A percentile compares a stretch with the other conserved stretches of the same genome.
These are phyloP conservation scores for Symphodus melops DNA, from an alignment of 2,113 vertebrate genomes.

Conservation along the genomic window DNA sequence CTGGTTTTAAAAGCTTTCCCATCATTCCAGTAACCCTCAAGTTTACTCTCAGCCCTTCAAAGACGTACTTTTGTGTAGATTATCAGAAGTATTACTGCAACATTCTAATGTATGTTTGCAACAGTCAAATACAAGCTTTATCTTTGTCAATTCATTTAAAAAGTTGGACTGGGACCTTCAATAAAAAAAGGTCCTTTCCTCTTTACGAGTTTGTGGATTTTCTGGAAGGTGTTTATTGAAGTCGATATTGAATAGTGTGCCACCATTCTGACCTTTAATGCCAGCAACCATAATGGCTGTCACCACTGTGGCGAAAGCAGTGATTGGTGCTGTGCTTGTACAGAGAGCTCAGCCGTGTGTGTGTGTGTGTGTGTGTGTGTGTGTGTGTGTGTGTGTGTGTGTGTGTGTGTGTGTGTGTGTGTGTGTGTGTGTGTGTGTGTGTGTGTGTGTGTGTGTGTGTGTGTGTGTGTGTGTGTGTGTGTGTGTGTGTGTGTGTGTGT, in stretches of 20 bases:
- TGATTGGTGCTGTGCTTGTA: slow-evolving; percentile 65
- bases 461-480: slow-evolving; percentile 23
- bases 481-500: slow-evolving; percentile 39
- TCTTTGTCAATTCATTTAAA: slow-evolving; percentile 49
- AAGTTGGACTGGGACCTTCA: slow-evolving; percentile 47
- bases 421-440: slow-evolving; percentile 34
- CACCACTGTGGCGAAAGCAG: slow-evolving; percentile 64
- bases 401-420: slow-evolving; percentile 38
- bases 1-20: neutral
- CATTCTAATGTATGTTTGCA: too few species aligned
- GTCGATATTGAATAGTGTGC: slow-evolving; percentile 74
- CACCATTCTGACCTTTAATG: slow-evolving; percentile 68
- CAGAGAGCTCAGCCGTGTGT: slow-evolving; percentile 36
- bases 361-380: slow-evolving; percentile 30
- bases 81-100: too few species aligned
- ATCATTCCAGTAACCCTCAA: too few species aligned
- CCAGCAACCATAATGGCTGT: slow-evolving; percentile 69
- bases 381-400: slow-evolving; percentile 44
- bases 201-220: slow-evolving; percentile 71
- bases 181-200: slow-evolving; percentile 59
- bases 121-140: too few species aligned
- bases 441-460: slow-evolving; percentile 43
- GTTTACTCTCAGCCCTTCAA: too few species aligned
- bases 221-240: slow-evolving; percentile 82
- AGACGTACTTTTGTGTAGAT: too few species aligned